Base-by-base conservation (phyloP, 1,140 invertebrate species). In the Phenacoccus solenopsis region DNA sequence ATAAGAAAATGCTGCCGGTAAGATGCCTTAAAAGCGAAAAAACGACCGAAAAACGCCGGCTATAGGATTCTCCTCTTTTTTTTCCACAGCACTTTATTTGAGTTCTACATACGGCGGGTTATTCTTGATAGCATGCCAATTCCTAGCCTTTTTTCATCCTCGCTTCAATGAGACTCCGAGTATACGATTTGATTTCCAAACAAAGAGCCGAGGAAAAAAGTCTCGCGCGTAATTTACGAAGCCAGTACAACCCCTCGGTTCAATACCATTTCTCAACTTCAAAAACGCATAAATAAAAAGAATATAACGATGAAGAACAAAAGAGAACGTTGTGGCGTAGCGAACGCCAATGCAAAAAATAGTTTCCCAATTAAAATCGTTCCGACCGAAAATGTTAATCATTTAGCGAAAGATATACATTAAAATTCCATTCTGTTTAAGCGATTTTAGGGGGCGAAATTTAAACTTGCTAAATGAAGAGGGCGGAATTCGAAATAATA, bases 361-460 rank as follows among this genome's bases (percentile, higher is more conserved):
- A 49, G 13, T 49, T 49, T 49, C 20, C 38, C 38, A 49, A 49
- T 49, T 49, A 49, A 49, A 49, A 49, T n/a, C 20, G 38, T 10
- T 16, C n/a, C 38, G 38, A 49, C n/a, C 38, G 38, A 49, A 49
- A 49, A 49, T 49, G 38, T 49, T 49, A 49, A 49, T 49, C 38
- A 49, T 49, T 49, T 49, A 49, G 38, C 38, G 38, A 49, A 49
- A 49, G 38, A 49, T 49, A 49, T n/a, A 49, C 38, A 49, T 49
- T 49, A 49, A 49, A 49, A 49, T 49, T 49, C 38, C 38, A 49
- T 49, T 49, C 38, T 49, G 38, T 49, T 49, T 49, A 49, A 49
- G 38, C 38, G 38, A 49, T 49, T 49, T 49, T 49, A 49, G 5
- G 13, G 38, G 20, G n/a, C n/a, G n/a, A 49, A 49, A 49, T 49